phyloP scores from a whole-genome alignment of 1,140 invertebrate species.

The Pentalonia nigronervosa region DNA sequence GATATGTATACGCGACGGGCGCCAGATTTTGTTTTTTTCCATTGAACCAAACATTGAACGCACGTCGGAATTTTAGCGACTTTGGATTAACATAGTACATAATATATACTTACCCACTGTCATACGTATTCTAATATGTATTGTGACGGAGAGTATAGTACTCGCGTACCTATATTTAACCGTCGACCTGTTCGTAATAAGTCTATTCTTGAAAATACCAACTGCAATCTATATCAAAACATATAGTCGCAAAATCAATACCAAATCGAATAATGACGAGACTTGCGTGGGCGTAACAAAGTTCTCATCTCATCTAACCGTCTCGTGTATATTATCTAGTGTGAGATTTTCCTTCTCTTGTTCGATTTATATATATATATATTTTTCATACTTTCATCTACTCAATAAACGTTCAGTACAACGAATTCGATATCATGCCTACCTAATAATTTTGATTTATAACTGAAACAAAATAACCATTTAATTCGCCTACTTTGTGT shows the following conservation, averaged over 20 bases:
- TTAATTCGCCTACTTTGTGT: background rate
- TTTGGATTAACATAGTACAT: background rate
- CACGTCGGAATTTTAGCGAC: background rate
- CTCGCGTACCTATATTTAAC: background rate
- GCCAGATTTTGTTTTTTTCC: conserved; percentile 3
- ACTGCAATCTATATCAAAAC: background rate
- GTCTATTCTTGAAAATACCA: background rate
- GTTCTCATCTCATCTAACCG: background rate
- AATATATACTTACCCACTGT: background rate
- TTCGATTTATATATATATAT: background rate
- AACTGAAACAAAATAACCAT: background rate
- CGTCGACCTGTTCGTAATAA: background rate
- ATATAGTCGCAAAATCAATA: background rate
- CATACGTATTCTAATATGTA: too few relatives aligned
- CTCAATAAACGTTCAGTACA: background rate
- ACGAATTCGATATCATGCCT: background rate
- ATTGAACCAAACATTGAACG: background rate
- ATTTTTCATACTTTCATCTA: background rate
- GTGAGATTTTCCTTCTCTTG: background rate
- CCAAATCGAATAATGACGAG: background rate
- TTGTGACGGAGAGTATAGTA: background rate
- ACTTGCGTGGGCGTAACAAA: background rate
- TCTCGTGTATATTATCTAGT: background rate
- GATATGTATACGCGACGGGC: background rate
- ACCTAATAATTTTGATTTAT: background rate